Base-by-base conservation (phyloP, 2,113 vertebrate genomes). In the Coptodon rendalli region DNA sequence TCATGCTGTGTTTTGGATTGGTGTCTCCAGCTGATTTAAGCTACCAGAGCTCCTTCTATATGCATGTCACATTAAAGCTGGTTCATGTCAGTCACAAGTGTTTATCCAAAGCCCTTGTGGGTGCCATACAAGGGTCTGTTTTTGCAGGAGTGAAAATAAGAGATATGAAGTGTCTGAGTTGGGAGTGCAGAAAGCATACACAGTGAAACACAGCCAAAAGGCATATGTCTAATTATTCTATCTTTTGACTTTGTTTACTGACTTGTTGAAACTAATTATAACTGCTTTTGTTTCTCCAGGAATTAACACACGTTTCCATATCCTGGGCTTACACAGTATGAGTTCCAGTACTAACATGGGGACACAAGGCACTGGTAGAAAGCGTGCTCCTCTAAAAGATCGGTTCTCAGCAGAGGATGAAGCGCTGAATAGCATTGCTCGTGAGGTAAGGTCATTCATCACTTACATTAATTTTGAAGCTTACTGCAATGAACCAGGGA, bases 381-480 rank as follows among this genome's bases (percentile, higher is more conserved):
- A 99, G 95, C 97, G 99, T 82, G 98, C 98, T 53, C 99, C 97
- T 17, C 85, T 98, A 59, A 99, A 98, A 96, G 98, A 99, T 93
- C 97, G 98, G 34, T 99, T 99, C 96, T 99, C 99, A 86, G 99
- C 99, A 24, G 99, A 99, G 95, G 99, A 99, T 95, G 99, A 99
- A 92, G 97, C 98, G 22, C 91, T 99, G 92, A 99, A 97, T 96
- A 98, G 94, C 95, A 99, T 99, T 84, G 98, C 99, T 82, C 96
- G 98, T 95, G 99, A 99, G 98, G 99, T 99, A 92, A 94, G 95
- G 85, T 66, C 16, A 45, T 16, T 12, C 43, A 48, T 45, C 40
- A 27, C 13, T 56, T 19, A 22, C 7, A 36, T 16, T 17, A n/a
- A 57, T 73, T 73, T 85, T 81, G 5, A 40, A 68, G 34, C 43